Percentiles rank a stretch among this genome's conserved stretches.
phyloP scores from a whole-genome alignment of 2,888 invertebrate genomes.

The Ichneumon xanthorius region DNA sequence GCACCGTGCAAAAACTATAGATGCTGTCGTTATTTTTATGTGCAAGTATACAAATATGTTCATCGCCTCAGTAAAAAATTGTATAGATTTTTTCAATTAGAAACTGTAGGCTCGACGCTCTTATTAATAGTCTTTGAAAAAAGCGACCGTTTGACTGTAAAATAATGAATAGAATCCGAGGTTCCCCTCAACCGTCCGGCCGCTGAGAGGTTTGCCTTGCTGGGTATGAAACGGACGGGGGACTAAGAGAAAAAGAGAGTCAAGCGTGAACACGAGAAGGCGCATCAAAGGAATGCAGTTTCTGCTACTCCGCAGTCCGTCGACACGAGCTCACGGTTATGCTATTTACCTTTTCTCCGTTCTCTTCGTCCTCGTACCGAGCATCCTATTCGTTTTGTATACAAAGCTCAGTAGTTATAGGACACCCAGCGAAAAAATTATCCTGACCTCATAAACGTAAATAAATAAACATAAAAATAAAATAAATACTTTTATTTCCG shows the following conservation, averaged over 20 bases:
- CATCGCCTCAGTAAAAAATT: too few species aligned
- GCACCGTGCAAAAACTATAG: too few species aligned
- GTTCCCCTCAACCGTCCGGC: too few species aligned
- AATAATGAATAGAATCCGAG: too few species aligned
- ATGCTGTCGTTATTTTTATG: too few species aligned
- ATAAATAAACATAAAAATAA: not conserved
- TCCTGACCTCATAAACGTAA: not conserved
- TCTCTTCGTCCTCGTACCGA: not conserved
- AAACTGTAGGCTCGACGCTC: too few species aligned
- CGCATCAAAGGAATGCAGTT: conserved; percentile 8
- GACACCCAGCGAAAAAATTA: not conserved
- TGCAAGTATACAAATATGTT: too few species aligned
- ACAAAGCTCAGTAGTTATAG: not conserved
- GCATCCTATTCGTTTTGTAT: not conserved
- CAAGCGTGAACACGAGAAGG: conserved; percentile 20
- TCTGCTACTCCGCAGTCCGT: conserved; percentile 9
- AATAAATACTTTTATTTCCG: not conserved
- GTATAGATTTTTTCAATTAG: too few species aligned
- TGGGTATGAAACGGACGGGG: not conserved
- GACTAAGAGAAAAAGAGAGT: not conserved
- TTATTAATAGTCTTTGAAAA: too few species aligned
- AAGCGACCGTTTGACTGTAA: too few species aligned
- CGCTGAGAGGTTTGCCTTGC: too few species aligned
- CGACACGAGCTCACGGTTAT: conserved; percentile 6
- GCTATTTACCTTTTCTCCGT: conserved; percentile 15